Evolutionary conservation across 2,888 invertebrate genomes (phyloP), one percentile per base, ranked within the genome.

Genomic region (Conchocele bisecta): DNA sequence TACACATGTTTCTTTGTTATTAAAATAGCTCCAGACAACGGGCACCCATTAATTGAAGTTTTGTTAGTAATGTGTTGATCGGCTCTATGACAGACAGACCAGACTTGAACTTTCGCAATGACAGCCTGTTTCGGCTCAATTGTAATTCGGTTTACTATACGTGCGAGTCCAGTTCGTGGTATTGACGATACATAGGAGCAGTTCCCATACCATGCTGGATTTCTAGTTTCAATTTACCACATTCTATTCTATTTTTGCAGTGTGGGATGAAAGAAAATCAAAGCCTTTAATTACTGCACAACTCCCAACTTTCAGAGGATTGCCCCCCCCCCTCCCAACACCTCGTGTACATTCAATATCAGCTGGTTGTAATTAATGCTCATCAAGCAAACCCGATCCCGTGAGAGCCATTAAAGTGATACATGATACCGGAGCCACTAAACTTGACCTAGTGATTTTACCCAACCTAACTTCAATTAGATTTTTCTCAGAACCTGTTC

Each of bases 181-280:
- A 63, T 57, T 5, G 35, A 41, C 20, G 56, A 35, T 57, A 61
- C 69, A 69, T 63, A 51, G 41, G 17, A 5, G 42, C 35, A 5
- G 42, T 42, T 20, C 50, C 57, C 20, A 69, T 22, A 57, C 61
- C 54, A 39, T 50, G 57, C 44, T 60, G 56, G 11, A 68, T 44
- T 33, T 68, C 46, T 6, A 78, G 26, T 20, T 28, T 31, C 39
- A 53, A 39, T 20, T 70, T 50, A 9, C 44, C 50, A 46, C 67
- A 68, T 33, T 78, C n/a, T n/a, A n/a, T n/a, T n/a, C 60, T 1
- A 75, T 53, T 35, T 37, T 46, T 9, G 68, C 71, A 11, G 59
- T 33, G 20, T 78, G 57, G 9, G 57, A 31, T 11, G 48, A 67
- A 20, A 78, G 42, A 48, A 78, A 78, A 57, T 78, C 78, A 22